Evolutionary conservation across 2,888 invertebrate genomes (phyloP).

Genomic region (Cancer borealis): DNA sequence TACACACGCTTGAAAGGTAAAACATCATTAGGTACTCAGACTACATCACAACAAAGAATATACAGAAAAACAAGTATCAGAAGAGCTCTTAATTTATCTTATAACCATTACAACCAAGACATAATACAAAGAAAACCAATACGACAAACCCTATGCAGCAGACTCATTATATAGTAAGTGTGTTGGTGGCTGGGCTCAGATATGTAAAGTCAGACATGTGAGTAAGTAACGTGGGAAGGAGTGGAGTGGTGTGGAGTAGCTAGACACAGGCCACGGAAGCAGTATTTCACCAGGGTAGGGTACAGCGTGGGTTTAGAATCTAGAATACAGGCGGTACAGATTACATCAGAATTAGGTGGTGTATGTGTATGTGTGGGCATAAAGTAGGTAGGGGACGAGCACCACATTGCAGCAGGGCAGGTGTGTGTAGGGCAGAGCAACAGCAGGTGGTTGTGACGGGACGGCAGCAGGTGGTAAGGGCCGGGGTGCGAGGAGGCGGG

Average conservation of each 20-base stretch:
- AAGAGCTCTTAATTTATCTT: background rate
- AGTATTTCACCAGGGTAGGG: background rate
- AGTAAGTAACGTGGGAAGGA: background rate
- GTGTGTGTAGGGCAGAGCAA: conserved; percentile 22
- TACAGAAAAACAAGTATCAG: too few relatives aligned
- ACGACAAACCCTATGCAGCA: too few relatives aligned
- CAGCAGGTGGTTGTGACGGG: conserved; percentile 45
- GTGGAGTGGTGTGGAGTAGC: too few relatives aligned
- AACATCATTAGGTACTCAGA: background rate
- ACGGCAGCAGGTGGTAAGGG: conserved; percentile 35
- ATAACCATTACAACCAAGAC: background rate
- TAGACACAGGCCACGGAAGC: too few relatives aligned
- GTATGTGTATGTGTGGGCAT: background rate
- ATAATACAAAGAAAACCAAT: background rate
- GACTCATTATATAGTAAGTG: background rate
- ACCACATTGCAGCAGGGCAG: background rate
- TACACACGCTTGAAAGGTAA: background rate
- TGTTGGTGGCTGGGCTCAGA: background rate
- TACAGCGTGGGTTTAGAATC: background rate
- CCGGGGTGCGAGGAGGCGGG: conserved; percentile 14
- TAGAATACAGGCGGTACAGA: background rate
- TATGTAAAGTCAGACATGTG: background rate
- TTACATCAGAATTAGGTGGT: background rate
- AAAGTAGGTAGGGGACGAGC: background rate
- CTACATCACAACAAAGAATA: too few relatives aligned